Evolutionary conservation across 2,888 invertebrate genomes (phyloP).

Genomic region (Meliscaeva auricollis): DNA sequence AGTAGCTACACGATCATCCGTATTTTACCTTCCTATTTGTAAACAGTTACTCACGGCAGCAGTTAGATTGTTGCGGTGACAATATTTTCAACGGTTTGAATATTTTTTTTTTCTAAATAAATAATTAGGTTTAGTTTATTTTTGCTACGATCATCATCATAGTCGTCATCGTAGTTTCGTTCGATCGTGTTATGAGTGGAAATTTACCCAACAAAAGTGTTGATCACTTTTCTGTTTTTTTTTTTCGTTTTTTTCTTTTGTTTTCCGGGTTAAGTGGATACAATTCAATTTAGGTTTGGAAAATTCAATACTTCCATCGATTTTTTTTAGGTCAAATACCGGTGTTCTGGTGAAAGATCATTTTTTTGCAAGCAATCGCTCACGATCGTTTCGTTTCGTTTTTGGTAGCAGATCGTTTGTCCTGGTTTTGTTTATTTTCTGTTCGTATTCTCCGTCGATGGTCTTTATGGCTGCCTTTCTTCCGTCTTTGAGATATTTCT

Average conservation of each 20-base stretch:
- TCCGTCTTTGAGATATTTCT: background rate
- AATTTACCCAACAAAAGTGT: conserved; percentile 14
- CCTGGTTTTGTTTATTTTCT: conserved; percentile 40
- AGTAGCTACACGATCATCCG: conserved; percentile 53
- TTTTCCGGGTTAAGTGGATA: conserved; percentile 30
- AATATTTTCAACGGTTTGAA: conserved; percentile 57
- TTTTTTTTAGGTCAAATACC: conserved; percentile 55
- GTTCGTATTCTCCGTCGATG: background rate
- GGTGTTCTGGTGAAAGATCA: conserved; percentile 59
- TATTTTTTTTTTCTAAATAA: conserved; percentile 32
- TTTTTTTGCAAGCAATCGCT: conserved; percentile 48
- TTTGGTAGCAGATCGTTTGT: conserved; percentile 42
- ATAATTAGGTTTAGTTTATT: conserved; percentile 20
- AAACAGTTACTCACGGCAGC: conserved; percentile 30
- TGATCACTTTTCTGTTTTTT: conserved; percentile 23
- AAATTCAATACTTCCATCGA: background rate
- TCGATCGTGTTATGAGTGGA: conserved; percentile 47
- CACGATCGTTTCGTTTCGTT: conserved; percentile 51
- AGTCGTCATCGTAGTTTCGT: background rate
- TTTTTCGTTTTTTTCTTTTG: conserved; percentile 16
- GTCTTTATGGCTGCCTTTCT: conserved; percentile 31
- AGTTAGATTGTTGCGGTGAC: conserved; percentile 50
- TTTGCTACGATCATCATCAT: background rate
- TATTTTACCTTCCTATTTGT: conserved; percentile 8
- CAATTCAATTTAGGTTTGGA: conserved; percentile 36